Base-by-base conservation (phyloP, 2,113 vertebrate species). In the Aegotheles bennettii region DNA sequence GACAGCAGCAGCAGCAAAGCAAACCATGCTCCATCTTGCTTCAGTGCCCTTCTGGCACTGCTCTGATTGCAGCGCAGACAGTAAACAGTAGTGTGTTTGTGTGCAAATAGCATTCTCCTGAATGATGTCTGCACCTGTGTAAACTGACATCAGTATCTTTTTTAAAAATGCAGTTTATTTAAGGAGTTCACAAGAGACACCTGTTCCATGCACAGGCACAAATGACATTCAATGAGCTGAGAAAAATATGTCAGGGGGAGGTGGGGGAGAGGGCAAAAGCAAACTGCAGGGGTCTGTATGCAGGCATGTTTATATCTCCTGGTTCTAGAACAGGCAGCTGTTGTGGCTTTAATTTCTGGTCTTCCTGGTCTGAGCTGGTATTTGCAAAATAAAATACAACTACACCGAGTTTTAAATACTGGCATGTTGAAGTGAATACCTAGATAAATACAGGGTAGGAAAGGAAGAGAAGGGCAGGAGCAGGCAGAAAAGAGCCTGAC, bases 121-220 rank as follows among this genome's bases (percentile, higher is more conserved):
- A 97, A 97, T 96, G 96, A 95, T 95, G 96, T 71, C 94, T 96
- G 96, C 97, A 97, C 97, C 97, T 97, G 97, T 97, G 97, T 95
- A 96, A 97, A 98, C 95, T 93, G 94, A 96, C 96, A 97, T 95
- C 90, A 91, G 73, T 47, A 81, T 91, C 94, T 94, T 90, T 88
- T 91, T 94, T 92, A 21, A 9, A 77, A 87, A 91, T 64, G 56
- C 94, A 80, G 94, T 96, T 97, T 96, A 96, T 97, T 95, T 93
- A 96, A 94, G 89, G 71, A 94, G 95, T 93, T 95, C 96, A 96
- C 91, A 92, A 97, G 95, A 96, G 96, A 95, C 97, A 97, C 96
- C 97, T 97, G 97, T 94, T 95, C 91, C 87, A 56, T 31, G 73
- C 84, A 93, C 78, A 92, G 69, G 78, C 95, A 93, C 84, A 95